Evolutionary conservation across 2,113 vertebrate species (phyloP).

Genomic region (Limanda limanda): DNA sequence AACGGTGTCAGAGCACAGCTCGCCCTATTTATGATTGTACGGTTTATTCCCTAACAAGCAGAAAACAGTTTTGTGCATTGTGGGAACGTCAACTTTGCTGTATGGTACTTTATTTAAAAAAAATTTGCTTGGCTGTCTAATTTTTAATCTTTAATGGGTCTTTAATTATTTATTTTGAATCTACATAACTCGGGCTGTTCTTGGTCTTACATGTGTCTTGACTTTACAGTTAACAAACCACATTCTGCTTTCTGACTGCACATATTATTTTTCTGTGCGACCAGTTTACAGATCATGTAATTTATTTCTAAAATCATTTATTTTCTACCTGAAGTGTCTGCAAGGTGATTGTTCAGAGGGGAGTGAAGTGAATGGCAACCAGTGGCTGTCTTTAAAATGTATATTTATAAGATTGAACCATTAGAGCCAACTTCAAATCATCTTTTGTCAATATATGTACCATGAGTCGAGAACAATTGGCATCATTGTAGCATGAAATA

Average conservation of each 20-base stretch:
- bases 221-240: no score
- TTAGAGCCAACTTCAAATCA: no score
- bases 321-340: not conserved
- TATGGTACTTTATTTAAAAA: not conserved
- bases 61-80: not conserved
- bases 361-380: not conserved
- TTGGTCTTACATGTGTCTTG: not conserved
- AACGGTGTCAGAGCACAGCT: not conserved
- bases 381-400: not conserved
- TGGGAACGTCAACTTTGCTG: not conserved
- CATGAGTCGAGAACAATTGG: not conserved
- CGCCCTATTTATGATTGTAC: not conserved
- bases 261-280: no score
- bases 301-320: no score
- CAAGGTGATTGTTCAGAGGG: not conserved
- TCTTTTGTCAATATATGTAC: not conserved
- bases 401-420: no score
- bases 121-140: not conserved
- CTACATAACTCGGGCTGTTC: not conserved
- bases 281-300: no score
- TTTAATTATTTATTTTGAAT: constrained; percentile 1
- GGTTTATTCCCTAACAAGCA: not conserved
- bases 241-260: no score
- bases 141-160: constrained; percentile 22
- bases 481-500: not conserved